phyloP scores from a whole-genome alignment of 2,888 invertebrate species.

The Drosophila mercatorum region DNA sequence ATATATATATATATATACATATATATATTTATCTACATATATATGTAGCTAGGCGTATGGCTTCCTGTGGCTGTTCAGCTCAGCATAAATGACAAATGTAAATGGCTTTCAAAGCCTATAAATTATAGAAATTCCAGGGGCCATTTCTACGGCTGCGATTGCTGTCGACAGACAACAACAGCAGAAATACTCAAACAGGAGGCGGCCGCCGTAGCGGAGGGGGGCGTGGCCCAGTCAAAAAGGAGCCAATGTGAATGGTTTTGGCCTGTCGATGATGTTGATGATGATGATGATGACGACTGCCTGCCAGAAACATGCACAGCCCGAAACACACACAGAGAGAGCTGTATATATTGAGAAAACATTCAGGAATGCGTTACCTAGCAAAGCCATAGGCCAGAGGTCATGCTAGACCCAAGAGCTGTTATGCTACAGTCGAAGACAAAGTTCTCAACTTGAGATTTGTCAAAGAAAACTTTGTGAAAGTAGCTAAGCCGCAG shows the following conservation, averaged over 20 bases:
- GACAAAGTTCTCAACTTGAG: neutral
- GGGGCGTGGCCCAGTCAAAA: conserved; percentile 15
- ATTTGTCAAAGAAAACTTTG: neutral
- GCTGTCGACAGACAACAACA: conserved; percentile 65
- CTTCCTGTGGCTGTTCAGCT: conserved; percentile 48
- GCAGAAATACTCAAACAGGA: neutral
- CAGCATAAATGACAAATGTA: conserved; percentile 71
- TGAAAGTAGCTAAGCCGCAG: neutral
- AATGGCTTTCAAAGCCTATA: conserved; percentile 77
- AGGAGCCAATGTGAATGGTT: conserved; percentile 28
- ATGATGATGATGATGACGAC: conserved; percentile 54
- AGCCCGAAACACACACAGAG: neutral
- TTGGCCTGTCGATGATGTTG: conserved; percentile 39
- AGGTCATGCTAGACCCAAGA: neutral
- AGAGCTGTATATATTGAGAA: conserved; percentile 31
- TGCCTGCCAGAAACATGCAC: conserved; percentile 50
- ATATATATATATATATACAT: conserved; percentile 5
- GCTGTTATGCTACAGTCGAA: neutral
- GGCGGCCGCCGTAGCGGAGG: neutral
- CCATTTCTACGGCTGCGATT: conserved; percentile 70
- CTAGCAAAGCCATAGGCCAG: neutral
- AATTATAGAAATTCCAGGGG: conserved; percentile 74
- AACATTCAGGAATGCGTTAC: conserved; percentile 53
- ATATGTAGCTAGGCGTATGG: conserved; percentile 12
- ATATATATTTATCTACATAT: neutral